phyloP scores from a whole-genome alignment of 2,888 invertebrate genomes.

The Tenodera sinensis region DNA sequence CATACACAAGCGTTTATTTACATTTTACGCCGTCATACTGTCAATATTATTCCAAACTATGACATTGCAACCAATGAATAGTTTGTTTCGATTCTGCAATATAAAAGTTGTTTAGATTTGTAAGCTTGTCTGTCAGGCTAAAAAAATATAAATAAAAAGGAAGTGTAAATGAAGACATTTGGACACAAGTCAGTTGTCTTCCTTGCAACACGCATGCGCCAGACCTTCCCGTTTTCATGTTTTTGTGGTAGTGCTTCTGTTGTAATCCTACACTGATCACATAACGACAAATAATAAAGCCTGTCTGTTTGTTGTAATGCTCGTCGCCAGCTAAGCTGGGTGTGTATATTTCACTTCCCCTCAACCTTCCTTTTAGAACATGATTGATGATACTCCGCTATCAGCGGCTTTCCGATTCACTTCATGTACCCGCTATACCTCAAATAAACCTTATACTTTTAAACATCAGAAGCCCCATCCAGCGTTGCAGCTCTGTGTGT shows the following conservation, averaged over 20 bases:
- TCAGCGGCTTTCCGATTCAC: slow-evolving; percentile 11
- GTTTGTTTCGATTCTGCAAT: neutral
- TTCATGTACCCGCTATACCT: neutral
- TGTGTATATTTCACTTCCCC: neutral
- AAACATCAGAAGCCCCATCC: neutral
- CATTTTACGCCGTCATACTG: no score
- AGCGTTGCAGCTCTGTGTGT: no score
- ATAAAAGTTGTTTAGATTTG: neutral
- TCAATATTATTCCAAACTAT: no score
- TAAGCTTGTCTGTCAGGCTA: neutral
- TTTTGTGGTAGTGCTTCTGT: neutral
- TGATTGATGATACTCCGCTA: neutral
- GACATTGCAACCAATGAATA: neutral
- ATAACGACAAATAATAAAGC: neutral
- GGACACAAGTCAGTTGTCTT: neutral
- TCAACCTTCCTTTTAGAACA: neutral
- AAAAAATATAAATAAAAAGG: neutral
- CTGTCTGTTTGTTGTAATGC: neutral
- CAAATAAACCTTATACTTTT: neutral
- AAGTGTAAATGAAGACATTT: neutral
- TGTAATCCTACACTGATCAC: neutral
- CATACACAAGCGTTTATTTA: no score
- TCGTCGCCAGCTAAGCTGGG: neutral
- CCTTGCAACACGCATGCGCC: neutral
- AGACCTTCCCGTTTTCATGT: neutral